Conservation (phyloP, 2,113 vertebrate species). For the Lamprologus callipterus region DNA sequence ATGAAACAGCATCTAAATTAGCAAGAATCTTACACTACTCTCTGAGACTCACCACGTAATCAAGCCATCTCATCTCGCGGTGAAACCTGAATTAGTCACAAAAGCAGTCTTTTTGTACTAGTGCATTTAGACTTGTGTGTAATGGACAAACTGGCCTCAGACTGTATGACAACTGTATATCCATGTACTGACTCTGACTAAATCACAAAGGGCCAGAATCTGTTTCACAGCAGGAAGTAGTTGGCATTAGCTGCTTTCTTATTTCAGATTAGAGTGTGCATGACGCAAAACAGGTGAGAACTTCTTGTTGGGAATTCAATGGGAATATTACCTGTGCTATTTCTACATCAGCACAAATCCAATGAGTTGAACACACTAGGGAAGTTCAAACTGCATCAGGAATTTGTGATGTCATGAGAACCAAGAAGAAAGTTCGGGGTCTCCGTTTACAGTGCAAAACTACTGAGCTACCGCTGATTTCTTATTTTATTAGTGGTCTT, state of each 20-base stretch:
- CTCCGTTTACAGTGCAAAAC: background rate
- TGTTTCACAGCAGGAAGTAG: background rate
- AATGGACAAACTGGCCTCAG: background rate
- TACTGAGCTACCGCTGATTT: background rate
- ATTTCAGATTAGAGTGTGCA: background rate
- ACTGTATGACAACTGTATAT: background rate
- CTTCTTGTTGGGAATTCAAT: background rate
- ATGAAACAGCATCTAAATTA: background rate
- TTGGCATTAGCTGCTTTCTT: background rate
- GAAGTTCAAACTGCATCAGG: background rate
- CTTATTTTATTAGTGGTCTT: background rate
- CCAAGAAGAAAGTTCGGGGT: accelerated
- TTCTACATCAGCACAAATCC: background rate
- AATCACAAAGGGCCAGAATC: background rate
- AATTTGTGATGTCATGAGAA: background rate
- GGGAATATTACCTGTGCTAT: background rate
- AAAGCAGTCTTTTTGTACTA: background rate
- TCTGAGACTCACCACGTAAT: background rate
- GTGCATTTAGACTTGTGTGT: background rate
- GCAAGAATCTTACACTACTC: background rate
- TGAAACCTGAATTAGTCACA: background rate
- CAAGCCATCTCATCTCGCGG: background rate
- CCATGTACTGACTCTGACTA: background rate
- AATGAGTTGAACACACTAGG: background rate
- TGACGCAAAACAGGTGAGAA: background rate